Evolutionary conservation across 1,140 invertebrate genomes (phyloP), one percentile per base, ranked within the genome.

Genomic region (Cherax destructor): DNA sequence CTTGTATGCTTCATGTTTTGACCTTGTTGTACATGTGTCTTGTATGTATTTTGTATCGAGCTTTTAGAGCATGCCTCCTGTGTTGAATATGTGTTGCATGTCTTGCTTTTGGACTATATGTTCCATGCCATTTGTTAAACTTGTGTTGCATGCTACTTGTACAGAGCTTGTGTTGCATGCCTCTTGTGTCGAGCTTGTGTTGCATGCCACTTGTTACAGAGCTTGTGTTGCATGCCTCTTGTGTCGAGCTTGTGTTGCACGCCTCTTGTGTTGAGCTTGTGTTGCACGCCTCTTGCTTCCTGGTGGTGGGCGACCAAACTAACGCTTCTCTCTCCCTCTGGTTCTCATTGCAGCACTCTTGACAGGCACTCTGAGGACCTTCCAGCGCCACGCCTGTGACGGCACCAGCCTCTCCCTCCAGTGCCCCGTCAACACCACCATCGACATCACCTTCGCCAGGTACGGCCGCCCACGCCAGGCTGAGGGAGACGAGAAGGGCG

Each of bases 371-470:
- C 95, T 99, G 92, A 96, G 97, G 93, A 98, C 97, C 85, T 98
- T 98, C 95, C 97, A 98, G 94, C 96, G 96, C 93, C 97, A 97
- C 6, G 96, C 97, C 4, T 99, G 98, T 94, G 97, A 98, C 94
- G 97, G 97, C 84, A 97, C 98, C 93, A 95, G 96, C 93, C 96
- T 99, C 94, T 96, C 96, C 41, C 95, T 99, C 74, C 96, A 96
- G 92, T 99, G 98, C 95, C 98, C 98, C 18, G 95, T 96, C 7
- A 97, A 97, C 61, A 99, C 98, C 4, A 97, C 97, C 89, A 98
- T 99, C 93, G 97, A 96, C 89, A 97, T 99, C 88, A 97, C 98
- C 94, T 95, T 98, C 92, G 97, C 97, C 1, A 96, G 96, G 86
- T 95, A 95, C 93, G 95, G 95, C n/a, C 92, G 94, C 24, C 94